Evolutionary conservation across 1,140 invertebrate genomes (phyloP), one percentile per base, ranked within the genome.

Genomic region (Megalopta genalis): DNA sequence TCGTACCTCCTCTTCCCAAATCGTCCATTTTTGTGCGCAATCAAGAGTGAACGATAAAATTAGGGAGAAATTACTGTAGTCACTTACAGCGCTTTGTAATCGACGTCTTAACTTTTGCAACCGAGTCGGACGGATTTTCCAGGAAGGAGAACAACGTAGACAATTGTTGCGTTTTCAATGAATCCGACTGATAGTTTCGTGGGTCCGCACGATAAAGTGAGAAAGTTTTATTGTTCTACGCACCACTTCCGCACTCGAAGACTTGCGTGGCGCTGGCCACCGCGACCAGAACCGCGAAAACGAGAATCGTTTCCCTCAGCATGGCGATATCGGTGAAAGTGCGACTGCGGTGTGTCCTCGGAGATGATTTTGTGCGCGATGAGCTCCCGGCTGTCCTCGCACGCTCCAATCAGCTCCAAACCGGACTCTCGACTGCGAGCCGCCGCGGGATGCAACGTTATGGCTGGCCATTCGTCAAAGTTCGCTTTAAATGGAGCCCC

Each of bases 241-340:
- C 69, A 90, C 90, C 88, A 32, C 59, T 76, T 7, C 75, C 75
- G 57, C 91, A 92, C 0, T 85, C n/a, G 49, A 83, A 79, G 59
- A 91, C 90, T 70, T 80, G 8, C 3, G 90, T 91, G 3, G 89
- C 85, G 77, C 21, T 39, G 25, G 80, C 82, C 39, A 88, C 37
- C 25, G 78, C 80, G 67, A 82, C 62, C 57, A 86, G 73, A 37
- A 84, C 79, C 72, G 86, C 68, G 73, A 91, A 82, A 86, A 90
- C 83, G 78, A 90, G 70, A 37, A 89, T 12, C 64, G 85, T 85
- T 86, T 75, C 74, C 80, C 81, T 89, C 80, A 87, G 66, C 91
- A 91, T 91, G 69, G 8, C 42, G 42, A 46, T 46, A n/a, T 80
- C 69, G 77, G 86, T 88, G 89, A 90, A 91, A 88, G 86, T 81